Conservation (phyloP, 2,113 vertebrate species). For the Australoheros scitulus region DNA sequence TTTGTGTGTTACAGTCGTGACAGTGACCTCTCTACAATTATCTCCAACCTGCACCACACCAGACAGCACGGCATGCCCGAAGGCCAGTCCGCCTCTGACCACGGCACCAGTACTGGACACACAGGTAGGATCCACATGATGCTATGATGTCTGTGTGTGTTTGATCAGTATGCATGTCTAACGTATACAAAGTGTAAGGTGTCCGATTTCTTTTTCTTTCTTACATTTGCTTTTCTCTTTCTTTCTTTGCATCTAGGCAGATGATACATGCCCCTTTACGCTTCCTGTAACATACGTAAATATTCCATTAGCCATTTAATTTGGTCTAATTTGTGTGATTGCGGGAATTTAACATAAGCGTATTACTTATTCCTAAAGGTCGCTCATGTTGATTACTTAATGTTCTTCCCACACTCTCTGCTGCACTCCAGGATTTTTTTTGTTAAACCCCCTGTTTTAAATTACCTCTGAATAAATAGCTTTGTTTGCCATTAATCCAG, state of each 20-base stretch:
- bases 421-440: slow-evolving; percentile 68
- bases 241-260: neutral
- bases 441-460: slow-evolving; percentile 75
- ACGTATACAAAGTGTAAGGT: neutral
- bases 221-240: slow-evolving; percentile 20
- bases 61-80: slow-evolving; percentile 96
- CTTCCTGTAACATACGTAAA: slow-evolving; percentile 53
- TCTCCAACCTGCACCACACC: slow-evolving; percentile 93
- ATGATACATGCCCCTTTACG: slow-evolving; percentile 34
- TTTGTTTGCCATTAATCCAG: slow-evolving; percentile 80
- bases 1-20: slow-evolving; percentile 85
- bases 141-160: neutral
- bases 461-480: slow-evolving; percentile 79
- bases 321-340: slow-evolving; percentile 77
- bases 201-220: neutral
- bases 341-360: slow-evolving; percentile 72
- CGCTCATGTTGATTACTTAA: slow-evolving; percentile 76
- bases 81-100: slow-evolving; percentile 88
- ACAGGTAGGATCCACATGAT: slow-evolving; percentile 84
- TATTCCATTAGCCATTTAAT: slow-evolving; percentile 67
- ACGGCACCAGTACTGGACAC: slow-evolving; percentile 85
- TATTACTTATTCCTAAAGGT: slow-evolving; percentile 78
- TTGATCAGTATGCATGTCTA: neutral
- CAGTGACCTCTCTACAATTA: slow-evolving; percentile 92
- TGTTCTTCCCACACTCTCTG: slow-evolving; percentile 74